Evolutionary conservation across 92 coral and sea anemone genomes (phyloP), one percentile per base, ranked within the genome.

Genomic region (Isaurus tuberculatus): DNA sequence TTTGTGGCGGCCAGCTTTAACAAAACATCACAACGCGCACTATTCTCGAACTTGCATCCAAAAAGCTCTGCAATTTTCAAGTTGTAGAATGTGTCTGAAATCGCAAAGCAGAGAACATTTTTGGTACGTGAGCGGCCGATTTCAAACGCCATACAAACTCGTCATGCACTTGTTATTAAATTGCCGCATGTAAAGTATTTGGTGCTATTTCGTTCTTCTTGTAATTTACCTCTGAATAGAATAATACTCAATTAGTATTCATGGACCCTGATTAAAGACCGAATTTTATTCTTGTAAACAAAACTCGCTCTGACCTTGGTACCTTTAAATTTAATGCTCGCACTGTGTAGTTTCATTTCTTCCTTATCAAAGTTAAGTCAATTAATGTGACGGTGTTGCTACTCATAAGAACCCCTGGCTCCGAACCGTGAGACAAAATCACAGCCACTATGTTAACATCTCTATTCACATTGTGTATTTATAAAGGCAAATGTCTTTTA

Each of bases 181-280:
- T 60, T 77, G 34, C 70, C 70, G 82, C 70, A n/a, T 40, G 55
- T 20, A 77, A 58, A 77, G 68, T 20, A 67, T 74, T 77, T 34
- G 34, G 70, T 64, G 17, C 8, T 33, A 34, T 32, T 57, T 40
- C 82, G 58, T 36, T 77, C 68, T 57, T 32, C 31, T 60, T 32
- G 32, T 60, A 77, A 77, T 30, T 77, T 77, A 33, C 69, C 36
- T 77, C 70, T 77, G 70, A 77, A 77, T 55, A 55, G 82, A 75
- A 23, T 77, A 15, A 77, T 77, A 77, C 70, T 33, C 69, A 77
- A 77, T 77, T 77, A 77, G 31, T 77, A 77, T 77, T 77, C 82
- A 77, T 61, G 49, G 46, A 20, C 20, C 69, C 33, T 53, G 81
- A 32, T 75, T 57, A 32, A 49, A 75, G 68, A 58, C 70, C 51